A percentile compares a stretch with the other conserved stretches of the same genome.
phyloP scores from a whole-genome alignment of 2,888 invertebrate genomes.

The Vannuccia rotundouncinata region DNA sequence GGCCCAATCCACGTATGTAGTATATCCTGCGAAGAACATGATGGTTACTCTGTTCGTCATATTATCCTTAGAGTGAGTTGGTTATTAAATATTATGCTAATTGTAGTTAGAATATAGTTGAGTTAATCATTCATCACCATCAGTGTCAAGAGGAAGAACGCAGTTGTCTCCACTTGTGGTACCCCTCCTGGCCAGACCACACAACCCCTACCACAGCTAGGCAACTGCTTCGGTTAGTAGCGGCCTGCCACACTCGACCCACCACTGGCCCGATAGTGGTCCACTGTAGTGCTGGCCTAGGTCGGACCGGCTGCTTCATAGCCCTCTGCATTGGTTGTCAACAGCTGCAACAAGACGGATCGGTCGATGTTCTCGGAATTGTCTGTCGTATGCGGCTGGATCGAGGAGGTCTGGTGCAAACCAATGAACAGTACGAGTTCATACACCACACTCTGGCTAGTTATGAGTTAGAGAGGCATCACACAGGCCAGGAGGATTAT shows the following conservation, averaged over 20 bases:
- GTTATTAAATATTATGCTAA: no score
- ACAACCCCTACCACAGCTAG: conserved; percentile 63
- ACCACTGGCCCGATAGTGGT: conserved; percentile 50
- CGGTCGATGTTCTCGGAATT: conserved; percentile 79
- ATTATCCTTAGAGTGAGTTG: background rate
- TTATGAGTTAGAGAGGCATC: conserved; percentile 10
- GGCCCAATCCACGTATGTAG: background rate
- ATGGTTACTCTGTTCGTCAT: background rate
- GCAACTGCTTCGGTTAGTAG: conserved; percentile 14
- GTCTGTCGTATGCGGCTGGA: conserved; percentile 80
- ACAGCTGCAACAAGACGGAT: conserved; percentile 74
- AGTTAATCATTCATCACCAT: no score
- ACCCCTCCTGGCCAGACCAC: conserved; percentile 88
- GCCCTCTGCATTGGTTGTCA: conserved; percentile 79
- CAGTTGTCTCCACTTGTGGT: conserved; percentile 74
- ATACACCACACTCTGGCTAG: conserved; percentile 62
- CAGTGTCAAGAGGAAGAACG: conserved; percentile 13
- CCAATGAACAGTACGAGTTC: conserved; percentile 86
- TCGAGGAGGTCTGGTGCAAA: conserved; percentile 88
- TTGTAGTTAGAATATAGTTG: no score
- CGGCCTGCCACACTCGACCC: conserved; percentile 63
- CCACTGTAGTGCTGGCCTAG: conserved; percentile 73
- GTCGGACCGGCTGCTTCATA: conserved; percentile 81
- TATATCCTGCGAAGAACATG: background rate
- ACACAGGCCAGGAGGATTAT: background rate